A percentile compares a stretch with the other conserved stretches of the same genome.
Evolutionary conservation across 2,888 invertebrate genomes (phyloP).

Genomic region (Lacanobia oleracea): DNA sequence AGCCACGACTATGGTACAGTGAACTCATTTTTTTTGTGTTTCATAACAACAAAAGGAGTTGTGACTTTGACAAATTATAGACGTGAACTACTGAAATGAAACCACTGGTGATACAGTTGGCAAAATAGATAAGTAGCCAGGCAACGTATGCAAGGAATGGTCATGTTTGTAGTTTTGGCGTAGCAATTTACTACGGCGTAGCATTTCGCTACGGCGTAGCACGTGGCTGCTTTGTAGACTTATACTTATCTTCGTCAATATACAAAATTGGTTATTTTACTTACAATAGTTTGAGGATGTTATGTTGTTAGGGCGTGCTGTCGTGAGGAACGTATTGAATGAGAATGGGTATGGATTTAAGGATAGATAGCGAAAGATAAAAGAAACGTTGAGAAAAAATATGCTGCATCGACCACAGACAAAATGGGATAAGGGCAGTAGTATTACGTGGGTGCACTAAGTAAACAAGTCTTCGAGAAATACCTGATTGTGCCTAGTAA

Average conservation of each 20-base stretch:
- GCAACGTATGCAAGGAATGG: not conserved
- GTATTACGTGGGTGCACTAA: too few species aligned
- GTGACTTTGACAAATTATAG: conserved; percentile 68
- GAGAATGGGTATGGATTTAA: too few species aligned
- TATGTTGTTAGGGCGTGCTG: too few species aligned
- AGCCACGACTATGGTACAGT: conserved; percentile 52
- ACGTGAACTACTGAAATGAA: conserved; percentile 55
- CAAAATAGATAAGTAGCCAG: not conserved
- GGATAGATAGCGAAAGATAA: too few species aligned
- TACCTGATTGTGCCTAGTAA: too few species aligned
- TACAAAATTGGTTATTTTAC: not conserved
- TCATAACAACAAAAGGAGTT: conserved; percentile 55
- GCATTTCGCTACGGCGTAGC: not conserved
- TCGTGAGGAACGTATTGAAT: too few species aligned
- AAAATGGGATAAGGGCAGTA: too few species aligned
- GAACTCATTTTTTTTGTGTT: conserved; percentile 62
- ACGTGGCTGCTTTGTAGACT: not conserved
- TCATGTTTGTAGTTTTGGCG: not conserved
- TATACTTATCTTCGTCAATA: not conserved
- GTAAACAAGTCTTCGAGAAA: too few species aligned
- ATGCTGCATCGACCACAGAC: too few species aligned
- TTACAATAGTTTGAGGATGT: too few species aligned
- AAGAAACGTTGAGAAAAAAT: too few species aligned
- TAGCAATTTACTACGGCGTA: not conserved
- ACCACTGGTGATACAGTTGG: conserved; percentile 35